Base-by-base conservation (phyloP, 2,888 invertebrate species). In the Marasmarcha lunaedactyla region DNA sequence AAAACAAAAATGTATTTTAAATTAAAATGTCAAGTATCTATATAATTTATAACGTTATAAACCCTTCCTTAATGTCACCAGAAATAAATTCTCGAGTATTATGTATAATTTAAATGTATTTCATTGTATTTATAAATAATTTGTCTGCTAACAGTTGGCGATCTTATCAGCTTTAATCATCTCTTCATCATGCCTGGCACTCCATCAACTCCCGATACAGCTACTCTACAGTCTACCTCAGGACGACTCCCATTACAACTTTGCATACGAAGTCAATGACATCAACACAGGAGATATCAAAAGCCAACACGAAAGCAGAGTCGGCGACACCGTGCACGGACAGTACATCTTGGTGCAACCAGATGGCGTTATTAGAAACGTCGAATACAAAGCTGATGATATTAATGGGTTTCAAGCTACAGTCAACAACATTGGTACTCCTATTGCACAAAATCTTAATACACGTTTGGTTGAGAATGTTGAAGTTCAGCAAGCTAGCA, bases 311-410 rank as follows among this genome's bases (percentile, higher is more conserved):
- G 87, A 87, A 51, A 71, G 65, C 40, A 66, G 85, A 33, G 63
- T 71, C 46, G 86, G 85, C 1, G 85, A 85, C 40, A 68, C 71
- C 1, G 85, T 86, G 0, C 62, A 78, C 14, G 86, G 87, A 20
- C 84, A 85, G 45, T 87, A 86, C 55, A 79, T 85, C 1, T 55
- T 87, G 12, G 52, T 76, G 1, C 86, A 86, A 46, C 78, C 87
- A 40, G 86, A 87, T 59, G 87, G 87, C 4, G 54, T 84, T 1
- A 65, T 71, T 45, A 77, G 87, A 48, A 83, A 71, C 2, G 87
- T 86, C 1, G 85, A 86, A 41, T 87, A 87, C 54, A 76, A 72
- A 50, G 85, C 86, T 33, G 84, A 86, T 52, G 78, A 84, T 14
- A 56, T 74, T 27, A 70, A 76, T 34, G 86, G 86, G 1, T 87